A percentile compares a stretch with the other conserved stretches of the same genome.
Conservation (phyloP, 2,113 vertebrate species). For the Eudorcas thomsonii region DNA sequence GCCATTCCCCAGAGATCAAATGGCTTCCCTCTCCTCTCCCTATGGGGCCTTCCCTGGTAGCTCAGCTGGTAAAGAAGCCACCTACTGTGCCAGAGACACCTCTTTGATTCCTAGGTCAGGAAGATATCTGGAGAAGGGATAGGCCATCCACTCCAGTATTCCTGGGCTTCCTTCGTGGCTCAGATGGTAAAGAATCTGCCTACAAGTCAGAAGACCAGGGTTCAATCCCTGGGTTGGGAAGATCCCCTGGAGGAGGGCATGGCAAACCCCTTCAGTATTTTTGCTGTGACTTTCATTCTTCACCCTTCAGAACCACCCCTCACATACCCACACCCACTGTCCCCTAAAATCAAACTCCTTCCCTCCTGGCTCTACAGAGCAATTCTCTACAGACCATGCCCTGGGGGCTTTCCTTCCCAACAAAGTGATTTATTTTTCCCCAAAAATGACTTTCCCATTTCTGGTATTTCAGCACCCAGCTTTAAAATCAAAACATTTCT, state of each 20-base stretch:
- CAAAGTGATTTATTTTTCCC: neutral
- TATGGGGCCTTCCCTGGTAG: neutral
- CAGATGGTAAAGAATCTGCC: neutral
- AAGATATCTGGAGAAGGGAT: neutral
- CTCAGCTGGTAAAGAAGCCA: neutral
- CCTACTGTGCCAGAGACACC: neutral
- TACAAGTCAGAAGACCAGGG: neutral
- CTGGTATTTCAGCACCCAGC: neutral
- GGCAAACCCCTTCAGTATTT: neutral
- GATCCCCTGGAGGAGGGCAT: neutral
- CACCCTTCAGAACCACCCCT: neutral
- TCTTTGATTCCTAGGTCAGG: neutral
- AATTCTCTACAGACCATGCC: neutral
- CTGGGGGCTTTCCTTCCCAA: neutral
- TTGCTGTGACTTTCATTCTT: neutral
- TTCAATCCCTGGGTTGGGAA: neutral
- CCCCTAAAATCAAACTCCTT: neutral
- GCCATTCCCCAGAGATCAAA: neutral
- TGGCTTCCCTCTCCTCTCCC: neutral
- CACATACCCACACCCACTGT: neutral
- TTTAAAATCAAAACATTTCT: slow-evolving; percentile 9
- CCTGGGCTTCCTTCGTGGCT: neutral
- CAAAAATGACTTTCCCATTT: neutral
- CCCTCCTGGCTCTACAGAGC: neutral
- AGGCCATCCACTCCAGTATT: neutral